These are phyloP conservation scores for Lepus americanus DNA, from an alignment of 2,113 vertebrate species.

Conservation along the genomic window DNA sequence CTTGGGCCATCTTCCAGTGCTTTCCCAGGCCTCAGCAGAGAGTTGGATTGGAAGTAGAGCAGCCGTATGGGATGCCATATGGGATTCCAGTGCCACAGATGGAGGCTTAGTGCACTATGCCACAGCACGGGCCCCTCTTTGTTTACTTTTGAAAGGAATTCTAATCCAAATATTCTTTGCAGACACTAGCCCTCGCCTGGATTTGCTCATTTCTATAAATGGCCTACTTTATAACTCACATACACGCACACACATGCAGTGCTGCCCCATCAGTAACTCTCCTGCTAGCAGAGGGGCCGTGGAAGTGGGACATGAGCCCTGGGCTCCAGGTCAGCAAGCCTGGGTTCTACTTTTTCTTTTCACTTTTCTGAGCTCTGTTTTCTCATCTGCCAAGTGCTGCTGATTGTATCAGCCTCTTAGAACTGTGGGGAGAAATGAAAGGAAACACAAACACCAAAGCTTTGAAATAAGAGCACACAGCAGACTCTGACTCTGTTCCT, in stretches of 20 bases:
- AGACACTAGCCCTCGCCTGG: neutral
- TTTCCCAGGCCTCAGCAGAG: too few relatives aligned
- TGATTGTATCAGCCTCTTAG: neutral
- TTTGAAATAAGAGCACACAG: constrained; percentile 1
- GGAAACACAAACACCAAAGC: neutral
- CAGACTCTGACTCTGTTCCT: neutral
- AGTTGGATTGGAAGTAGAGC: too few relatives aligned
- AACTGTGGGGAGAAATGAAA: neutral
- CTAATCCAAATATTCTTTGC: constrained; percentile 8
- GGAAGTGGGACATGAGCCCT: neutral
- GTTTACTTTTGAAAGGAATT: constrained; percentile 52
- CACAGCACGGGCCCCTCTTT: too few relatives aligned
- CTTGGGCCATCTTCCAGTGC: too few relatives aligned
- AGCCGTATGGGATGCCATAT: too few relatives aligned
- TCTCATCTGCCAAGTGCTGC: constrained; percentile 35
- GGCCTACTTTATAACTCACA: neutral
- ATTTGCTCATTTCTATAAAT: neutral
- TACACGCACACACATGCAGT: neutral
- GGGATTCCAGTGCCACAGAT: too few relatives aligned
- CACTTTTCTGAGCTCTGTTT: constrained; percentile 34
- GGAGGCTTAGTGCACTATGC: too few relatives aligned
- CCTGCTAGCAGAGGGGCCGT: neutral
- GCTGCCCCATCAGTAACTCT: neutral
- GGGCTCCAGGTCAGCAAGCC: neutral
- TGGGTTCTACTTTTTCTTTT: constrained; percentile 15